These are phyloP conservation scores for Rhagium mordax DNA, from an alignment of 2,888 invertebrate genomes.

Conservation along the genomic window DNA sequence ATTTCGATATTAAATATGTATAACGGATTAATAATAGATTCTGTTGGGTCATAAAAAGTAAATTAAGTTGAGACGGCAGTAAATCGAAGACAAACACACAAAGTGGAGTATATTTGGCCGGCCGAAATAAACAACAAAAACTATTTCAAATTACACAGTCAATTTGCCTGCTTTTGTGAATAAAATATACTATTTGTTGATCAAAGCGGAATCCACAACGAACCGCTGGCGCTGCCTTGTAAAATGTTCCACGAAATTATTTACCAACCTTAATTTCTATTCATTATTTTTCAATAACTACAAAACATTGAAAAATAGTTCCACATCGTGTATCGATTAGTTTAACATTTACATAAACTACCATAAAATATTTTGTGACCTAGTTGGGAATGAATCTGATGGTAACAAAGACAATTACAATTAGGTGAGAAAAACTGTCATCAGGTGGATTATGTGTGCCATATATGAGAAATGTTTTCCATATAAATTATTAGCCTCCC, in stretches of 20 bases:
- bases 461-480: no score
- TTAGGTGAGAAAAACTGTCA: no score
- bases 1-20: background rate
- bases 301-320: background rate
- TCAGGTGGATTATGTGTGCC: no score
- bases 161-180: background rate
- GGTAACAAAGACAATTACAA: no score
- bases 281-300: background rate
- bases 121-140: background rate
- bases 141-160: background rate
- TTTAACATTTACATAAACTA: no score
- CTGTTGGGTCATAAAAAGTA: background rate
- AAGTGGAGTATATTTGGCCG: background rate
- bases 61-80: background rate
- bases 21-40: background rate
- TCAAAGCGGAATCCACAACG: background rate
- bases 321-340: no score
- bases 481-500: no score
- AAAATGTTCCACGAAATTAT: background rate
- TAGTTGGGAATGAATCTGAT: no score
- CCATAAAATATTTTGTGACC: no score
- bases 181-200: background rate
- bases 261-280: background rate
- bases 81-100: background rate
- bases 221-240: background rate